Evolutionary conservation across 2,797 vertebrate genomes (phyloP).

Genomic region (Sebastes jordani): DNA sequence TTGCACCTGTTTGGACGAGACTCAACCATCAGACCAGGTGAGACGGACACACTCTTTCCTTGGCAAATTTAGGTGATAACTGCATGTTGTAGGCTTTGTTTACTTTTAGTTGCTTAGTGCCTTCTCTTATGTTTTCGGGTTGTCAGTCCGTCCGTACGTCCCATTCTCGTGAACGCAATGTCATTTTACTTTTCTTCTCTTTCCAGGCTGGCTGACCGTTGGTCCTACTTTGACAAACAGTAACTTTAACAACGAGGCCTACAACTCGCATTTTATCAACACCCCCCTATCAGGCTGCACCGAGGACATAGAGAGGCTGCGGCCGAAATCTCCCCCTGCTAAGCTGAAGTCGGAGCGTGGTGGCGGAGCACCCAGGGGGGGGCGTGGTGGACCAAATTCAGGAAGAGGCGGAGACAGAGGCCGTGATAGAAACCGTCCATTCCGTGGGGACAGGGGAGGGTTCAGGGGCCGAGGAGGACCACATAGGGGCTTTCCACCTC

Average conservation of each 20-base stretch:
- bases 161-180: too few relatives aligned
- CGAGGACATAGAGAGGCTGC: conserved; percentile 96
- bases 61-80: not conserved
- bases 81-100: not conserved
- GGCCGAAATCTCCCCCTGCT: conserved; percentile 93
- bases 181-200: not conserved
- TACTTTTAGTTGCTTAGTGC: not conserved
- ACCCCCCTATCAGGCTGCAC: conserved; percentile 93
- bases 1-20: conserved; percentile 96
- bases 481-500: conserved; percentile 92
- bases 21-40: conserved; percentile 96
- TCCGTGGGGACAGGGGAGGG: conserved; percentile 92
- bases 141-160: too few relatives aligned
- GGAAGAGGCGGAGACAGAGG: conserved; percentile 91
- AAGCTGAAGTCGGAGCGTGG: conserved; percentile 93
- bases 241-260: conserved; percentile 96
- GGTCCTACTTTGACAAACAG: conserved; percentile 97
- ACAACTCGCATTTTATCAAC: conserved; percentile 88
- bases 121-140: not conserved
- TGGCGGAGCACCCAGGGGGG: conserved; percentile 90
- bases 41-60: not conserved
- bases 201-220: conserved; percentile 94
- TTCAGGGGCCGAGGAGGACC: conserved; percentile 92
- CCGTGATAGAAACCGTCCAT: conserved; percentile 94
- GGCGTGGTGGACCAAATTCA: conserved; percentile 89